Percentiles rank a stretch among this genome's conserved stretches.
phyloP scores from a whole-genome alignment of 2,797 vertebrate species.

The Thalassophryne amazonica region DNA sequence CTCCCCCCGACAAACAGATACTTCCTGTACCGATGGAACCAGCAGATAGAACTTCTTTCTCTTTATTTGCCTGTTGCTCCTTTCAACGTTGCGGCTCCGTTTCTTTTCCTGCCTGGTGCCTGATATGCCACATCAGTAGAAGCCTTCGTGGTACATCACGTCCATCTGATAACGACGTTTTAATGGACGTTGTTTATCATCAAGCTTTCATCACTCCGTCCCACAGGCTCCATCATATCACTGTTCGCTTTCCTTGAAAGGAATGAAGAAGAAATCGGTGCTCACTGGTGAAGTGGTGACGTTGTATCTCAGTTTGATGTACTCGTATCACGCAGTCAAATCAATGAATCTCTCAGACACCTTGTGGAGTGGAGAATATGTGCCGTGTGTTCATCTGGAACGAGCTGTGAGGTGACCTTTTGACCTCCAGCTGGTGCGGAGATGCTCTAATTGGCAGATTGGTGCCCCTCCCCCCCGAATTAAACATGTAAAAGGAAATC shows the following conservation, averaged over 20 bases:
- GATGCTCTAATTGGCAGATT: too few species aligned
- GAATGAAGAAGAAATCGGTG: not conserved
- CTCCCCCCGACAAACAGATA: slow-evolving; percentile 18
- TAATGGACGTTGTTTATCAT: slow-evolving; percentile 65
- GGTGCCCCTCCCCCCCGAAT: too few species aligned
- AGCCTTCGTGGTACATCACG: slow-evolving; percentile 31
- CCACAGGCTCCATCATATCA: not conserved
- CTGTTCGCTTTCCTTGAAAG: not conserved
- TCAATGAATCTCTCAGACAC: too few species aligned
- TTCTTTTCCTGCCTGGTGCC: not conserved
- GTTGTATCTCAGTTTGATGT: too few species aligned
- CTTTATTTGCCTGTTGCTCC: not conserved
- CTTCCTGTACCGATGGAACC: slow-evolving; percentile 47
- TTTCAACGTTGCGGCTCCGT: not conserved
- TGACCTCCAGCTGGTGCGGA: too few species aligned
- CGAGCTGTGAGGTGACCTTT: too few species aligned
- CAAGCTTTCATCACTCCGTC: slow-evolving; percentile 19
- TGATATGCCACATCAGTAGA: slow-evolving; percentile 32
- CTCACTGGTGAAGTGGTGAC: not conserved
- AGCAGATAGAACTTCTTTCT: slow-evolving; percentile 16
- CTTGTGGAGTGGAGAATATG: too few species aligned
- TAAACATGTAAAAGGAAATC: too few species aligned
- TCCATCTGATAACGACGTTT: slow-evolving; percentile 47
- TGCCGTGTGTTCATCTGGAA: too few species aligned
- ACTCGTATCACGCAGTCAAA: too few species aligned